Evolutionary conservation across 2,888 invertebrate genomes (phyloP).

Genomic region (Phragmatobia fuliginosa): DNA sequence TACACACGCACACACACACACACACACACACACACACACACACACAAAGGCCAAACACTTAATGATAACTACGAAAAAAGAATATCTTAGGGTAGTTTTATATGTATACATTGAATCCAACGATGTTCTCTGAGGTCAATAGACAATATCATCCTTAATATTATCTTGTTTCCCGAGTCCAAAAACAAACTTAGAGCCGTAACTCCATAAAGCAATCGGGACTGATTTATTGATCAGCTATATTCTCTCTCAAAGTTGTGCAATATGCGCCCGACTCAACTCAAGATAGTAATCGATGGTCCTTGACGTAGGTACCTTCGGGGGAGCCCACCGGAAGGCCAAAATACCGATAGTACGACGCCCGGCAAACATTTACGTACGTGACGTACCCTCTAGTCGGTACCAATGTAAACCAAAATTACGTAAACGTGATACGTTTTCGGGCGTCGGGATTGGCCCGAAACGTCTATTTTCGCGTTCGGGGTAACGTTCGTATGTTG

Average conservation of each 20-base stretch:
- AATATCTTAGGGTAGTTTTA: not conserved
- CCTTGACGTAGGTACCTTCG: constrained; percentile 71
- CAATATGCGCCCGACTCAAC: constrained; percentile 73
- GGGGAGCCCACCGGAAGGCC: constrained; percentile 68
- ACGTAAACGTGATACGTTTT: constrained; percentile 67
- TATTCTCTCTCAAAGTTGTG: constrained; percentile 72
- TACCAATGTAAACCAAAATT: constrained; percentile 61
- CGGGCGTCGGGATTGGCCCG: constrained; percentile 53
- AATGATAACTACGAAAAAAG: constrained; percentile 22
- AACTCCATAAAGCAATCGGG: constrained; percentile 61
- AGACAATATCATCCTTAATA: constrained; percentile 48
- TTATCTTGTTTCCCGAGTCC: constrained; percentile 49
- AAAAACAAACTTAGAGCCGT: constrained; percentile 57
- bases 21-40: constrained; percentile 45
- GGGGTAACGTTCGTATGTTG: constrained; percentile 59
- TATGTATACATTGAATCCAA: constrained; percentile 14
- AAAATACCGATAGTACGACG: constrained; percentile 68
- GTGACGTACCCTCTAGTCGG: constrained; percentile 68
- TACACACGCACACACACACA: constrained; percentile 38
- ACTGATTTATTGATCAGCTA: constrained; percentile 70
- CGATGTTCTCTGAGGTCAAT: constrained; percentile 41
- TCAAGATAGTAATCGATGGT: constrained; percentile 79
- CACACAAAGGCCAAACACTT: constrained; percentile 29
- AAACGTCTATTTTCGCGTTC: constrained; percentile 57
- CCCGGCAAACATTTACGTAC: constrained; percentile 79